Base-by-base conservation (phyloP, 2,113 vertebrate genomes). In the Elgaria multicarinata region DNA sequence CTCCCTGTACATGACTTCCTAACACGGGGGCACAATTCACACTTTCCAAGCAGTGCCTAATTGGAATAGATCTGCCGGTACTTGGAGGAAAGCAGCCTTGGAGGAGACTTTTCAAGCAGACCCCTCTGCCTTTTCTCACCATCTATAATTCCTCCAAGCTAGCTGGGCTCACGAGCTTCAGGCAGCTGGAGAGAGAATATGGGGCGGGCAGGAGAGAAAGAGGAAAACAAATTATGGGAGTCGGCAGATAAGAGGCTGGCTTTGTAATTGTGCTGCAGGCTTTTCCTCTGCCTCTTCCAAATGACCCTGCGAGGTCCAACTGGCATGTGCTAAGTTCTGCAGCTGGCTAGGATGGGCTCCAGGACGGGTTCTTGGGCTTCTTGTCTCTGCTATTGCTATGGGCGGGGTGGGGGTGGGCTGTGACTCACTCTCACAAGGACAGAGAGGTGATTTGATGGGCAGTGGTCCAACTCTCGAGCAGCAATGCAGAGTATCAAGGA, bases 41-140 rank as follows among this genome's bases (percentile, higher is more conserved):
- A 0, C 8, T 0, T 88, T 9, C 88, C 91, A 8, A 42, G 83
- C 33, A 85, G 55, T 74, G 33, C 90, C 86, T 94, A 90, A 92
- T 90, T 93, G 91, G 93, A 92, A 95, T 90, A 90, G 93, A 94
- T 93, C 94, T 89, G 86, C 0, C 0, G 69, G 87, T 93, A 80
- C 85, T 74, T 92, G 90, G 55, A n/a, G 93, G 62, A 85, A 92
- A 93, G 83, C 82, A 87, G 28, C 55, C 33, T 77, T 77, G 24
- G 86, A 91, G 55, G 46, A 33, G 88, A 83, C 91, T 74, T 86
- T 85, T 88, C 89, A 87, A 76, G 83, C 85, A 84, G 53, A 62
- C 83, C 28, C 79, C 87, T 92, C 80, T 55, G 42, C 74, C 0
- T 0, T 28, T 18, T 20, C 20, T 1, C 0, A 1, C 0, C 0